Evolutionary conservation across 1,140 invertebrate species (phyloP), one percentile per base, ranked within the genome.

Genomic region (Hypsibius dujardini): DNA sequence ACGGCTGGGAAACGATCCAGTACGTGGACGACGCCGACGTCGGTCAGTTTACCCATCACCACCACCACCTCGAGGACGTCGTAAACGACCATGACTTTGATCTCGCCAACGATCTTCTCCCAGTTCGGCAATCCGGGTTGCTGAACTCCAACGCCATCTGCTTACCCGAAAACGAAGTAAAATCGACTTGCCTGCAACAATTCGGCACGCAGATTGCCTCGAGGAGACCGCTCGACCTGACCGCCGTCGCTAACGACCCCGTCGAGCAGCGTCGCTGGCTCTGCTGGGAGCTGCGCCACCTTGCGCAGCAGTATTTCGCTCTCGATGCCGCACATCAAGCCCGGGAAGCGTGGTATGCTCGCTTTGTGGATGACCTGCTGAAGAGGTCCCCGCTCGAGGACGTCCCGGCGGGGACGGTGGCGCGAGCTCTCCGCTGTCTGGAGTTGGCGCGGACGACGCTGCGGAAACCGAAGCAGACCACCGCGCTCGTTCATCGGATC

Each of bases 231-330:
- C 3, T 67, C 3, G 42, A 67, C 42, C 62, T 67, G 3, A 67
- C 62, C 7, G 42, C 62, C 12, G 45, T 67, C 12, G 62, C 62
- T 42, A 67, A 67, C 42, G 62, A 67, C 42, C 62, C 62, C 45
- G 62, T 67, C 3, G 62, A 42, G 42, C 62, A 67, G 42, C 62
- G 62, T 3, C 12, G 7, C 3, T 67, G 62, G 62, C 62, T 67
- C 12, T 14, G 62, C 62, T 67, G 62, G 62, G 62, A 67, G 45
- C 42, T 7, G 7, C 62, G 62, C 3, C 62, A 67, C 62, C 62
- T 67, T 12, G 12, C 62, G 3, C 62, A 67, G 42, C 62, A 67
- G 62, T 67, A 67, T 67, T 67, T 7, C 3, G 62, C 12, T 42
- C 42, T 67, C 12, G 62, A 67, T 14, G 62, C 62, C 7, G 12